These are phyloP conservation scores for Globodera ellingtonae DNA, from an alignment of 1,140 invertebrate genomes.

Conservation along the genomic window DNA sequence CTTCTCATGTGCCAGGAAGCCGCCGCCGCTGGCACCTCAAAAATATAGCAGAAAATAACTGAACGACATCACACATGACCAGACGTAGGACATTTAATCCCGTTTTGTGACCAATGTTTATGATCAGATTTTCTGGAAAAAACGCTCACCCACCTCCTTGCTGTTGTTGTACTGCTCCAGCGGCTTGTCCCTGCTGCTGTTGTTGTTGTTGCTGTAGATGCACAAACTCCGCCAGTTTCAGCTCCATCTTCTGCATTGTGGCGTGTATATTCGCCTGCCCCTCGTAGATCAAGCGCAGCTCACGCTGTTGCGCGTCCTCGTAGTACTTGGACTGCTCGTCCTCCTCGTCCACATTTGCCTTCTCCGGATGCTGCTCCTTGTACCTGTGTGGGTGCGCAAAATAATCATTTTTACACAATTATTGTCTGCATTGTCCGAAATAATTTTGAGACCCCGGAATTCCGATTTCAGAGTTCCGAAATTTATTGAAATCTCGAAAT, in stretches of 20 bases:
- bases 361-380: constrained; percentile 64
- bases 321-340: constrained; percentile 58
- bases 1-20: constrained; percentile 59
- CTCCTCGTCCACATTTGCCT: constrained; percentile 62
- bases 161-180: constrained; percentile 14
- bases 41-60: neutral
- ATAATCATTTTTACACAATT: neutral
- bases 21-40: constrained; percentile 3
- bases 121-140: neutral
- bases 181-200: constrained; percentile 24
- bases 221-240: constrained; percentile 42
- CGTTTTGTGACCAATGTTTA: neutral
- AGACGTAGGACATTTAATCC: neutral
- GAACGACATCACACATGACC: neutral
- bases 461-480: too few species aligned
- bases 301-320: constrained; percentile 60
- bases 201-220: constrained; percentile 47
- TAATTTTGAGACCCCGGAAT: too few species aligned
- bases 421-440: neutral
- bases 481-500: too few species aligned
- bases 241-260: constrained; percentile 58
- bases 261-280: constrained; percentile 58
- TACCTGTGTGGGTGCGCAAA: constrained; percentile 39
- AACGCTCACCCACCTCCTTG: constrained; percentile 25
- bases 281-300: constrained; percentile 62